Evolutionary conservation across 92 coral and sea anemone species (phyloP).

Genomic region (Palythoa caribaeorum): DNA sequence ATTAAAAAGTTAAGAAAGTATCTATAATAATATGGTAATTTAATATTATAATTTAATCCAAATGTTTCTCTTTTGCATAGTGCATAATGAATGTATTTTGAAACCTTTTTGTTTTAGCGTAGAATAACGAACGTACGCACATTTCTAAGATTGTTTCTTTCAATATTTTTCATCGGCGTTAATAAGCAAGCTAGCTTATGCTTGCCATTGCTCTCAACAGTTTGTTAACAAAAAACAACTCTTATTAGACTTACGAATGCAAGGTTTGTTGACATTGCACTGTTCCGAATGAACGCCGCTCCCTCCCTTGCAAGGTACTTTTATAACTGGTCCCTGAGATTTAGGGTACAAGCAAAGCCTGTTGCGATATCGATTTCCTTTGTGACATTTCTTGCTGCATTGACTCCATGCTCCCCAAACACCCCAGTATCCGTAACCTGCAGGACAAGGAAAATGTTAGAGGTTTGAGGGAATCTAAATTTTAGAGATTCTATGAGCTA

Average conservation of each 20-base stretch:
- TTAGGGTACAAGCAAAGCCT: not conserved
- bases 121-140: too few relatives aligned
- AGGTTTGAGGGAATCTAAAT: not conserved
- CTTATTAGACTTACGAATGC: constrained; percentile 10
- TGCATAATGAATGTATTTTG: too few relatives aligned
- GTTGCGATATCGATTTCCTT: constrained; percentile 20
- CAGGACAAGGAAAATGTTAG: not conserved
- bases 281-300: not conserved
- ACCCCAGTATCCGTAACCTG: constrained; percentile 40
- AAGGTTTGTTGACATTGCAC: constrained; percentile 35
- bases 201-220: not conserved
- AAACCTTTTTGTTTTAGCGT: too few relatives aligned
- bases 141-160: too few relatives aligned
- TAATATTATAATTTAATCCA: too few relatives aligned
- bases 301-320: constrained; percentile 31
- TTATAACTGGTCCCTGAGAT: not conserved
- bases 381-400: constrained; percentile 40
- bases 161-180: too few relatives aligned
- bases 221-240: not conserved
- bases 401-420: constrained; percentile 40
- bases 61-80: too few relatives aligned
- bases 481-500: not conserved
- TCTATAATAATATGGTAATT: too few relatives aligned
- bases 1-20: too few relatives aligned
- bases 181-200: not conserved